Base-by-base conservation (phyloP, 1,140 invertebrate species). In the Dinothrombium tinctorium region DNA sequence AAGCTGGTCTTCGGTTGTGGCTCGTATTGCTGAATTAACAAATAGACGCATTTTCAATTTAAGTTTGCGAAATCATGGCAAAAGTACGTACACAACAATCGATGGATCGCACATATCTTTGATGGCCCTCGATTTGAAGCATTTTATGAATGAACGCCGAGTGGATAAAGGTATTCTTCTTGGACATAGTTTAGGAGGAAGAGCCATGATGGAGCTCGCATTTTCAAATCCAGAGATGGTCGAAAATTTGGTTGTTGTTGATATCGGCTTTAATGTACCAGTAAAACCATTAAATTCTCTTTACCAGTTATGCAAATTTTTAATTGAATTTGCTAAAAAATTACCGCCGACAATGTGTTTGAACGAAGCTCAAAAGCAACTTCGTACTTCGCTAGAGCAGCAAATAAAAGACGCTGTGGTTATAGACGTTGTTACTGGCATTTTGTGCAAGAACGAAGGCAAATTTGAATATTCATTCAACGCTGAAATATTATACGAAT, bases 191-290 rank as follows among this genome's bases (percentile, higher is more conserved):
- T 21, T 40, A 15, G 39, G 39, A 15, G 39, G 39, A 31, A 19
- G 39, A 17, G 39, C 31, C 6, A 21, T 40, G 15, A 32, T 20
- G n/a, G 14, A 40, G 11, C 21, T 40, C 4, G 39, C 39, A 5
- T 31, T 32, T 5, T 22, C 12, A 12, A 17, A 22, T 32, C 39
- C 39, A n/a, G 39, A 40, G 14, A 31, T 20, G 11, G 39, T 40
- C 17, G 39, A 40, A 22, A 40, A 40, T 15, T 21, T 40, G n/a
- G 26, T 40, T 22, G 19, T 31, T 14, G 39, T 40, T 4, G 39
- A 40, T 23, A 19, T 40, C 24, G 17, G 20, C 6, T 22, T 25
- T 9, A 22, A 38, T 29, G 37, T 15, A 6, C 37, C 37, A n/a
- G n/a, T n/a, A n/a, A n/a, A n/a, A n/a, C n/a, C n/a, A n/a, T n/a